A percentile compares a stretch with the other conserved stretches of the same genome.
Evolutionary conservation across 2,113 vertebrate genomes (phyloP).

Genomic region (Microtus ochrogaster): DNA sequence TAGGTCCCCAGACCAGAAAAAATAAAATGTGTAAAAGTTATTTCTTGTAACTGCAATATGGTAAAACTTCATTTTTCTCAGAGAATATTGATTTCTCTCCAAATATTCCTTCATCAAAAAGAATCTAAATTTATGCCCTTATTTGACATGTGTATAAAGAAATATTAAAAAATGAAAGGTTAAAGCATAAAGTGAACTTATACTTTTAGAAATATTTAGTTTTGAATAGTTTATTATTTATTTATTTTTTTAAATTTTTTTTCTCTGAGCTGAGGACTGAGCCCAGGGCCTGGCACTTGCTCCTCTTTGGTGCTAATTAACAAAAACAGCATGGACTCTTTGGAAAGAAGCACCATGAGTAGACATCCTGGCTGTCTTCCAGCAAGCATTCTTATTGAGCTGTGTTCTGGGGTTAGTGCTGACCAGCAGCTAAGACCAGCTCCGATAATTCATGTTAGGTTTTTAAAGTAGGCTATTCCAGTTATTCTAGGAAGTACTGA

Average conservation of each 20-base stretch:
- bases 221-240: conserved; percentile 63
- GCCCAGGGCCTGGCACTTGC: not conserved
- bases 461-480: not conserved
- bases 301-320: not conserved
- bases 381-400: not conserved
- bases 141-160: conserved; percentile 60
- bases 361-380: not conserved
- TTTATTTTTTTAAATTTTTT: not conserved
- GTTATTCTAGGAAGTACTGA: not conserved
- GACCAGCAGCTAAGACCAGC: not conserved
- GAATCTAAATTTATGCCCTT: conserved; percentile 75
- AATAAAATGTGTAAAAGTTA: not conserved
- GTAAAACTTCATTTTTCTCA: conserved; percentile 9
- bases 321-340: not conserved
- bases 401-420: not conserved
- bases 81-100: conserved; percentile 28
- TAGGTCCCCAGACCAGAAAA: not conserved
- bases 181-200: conserved; percentile 61
- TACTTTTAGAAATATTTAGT: conserved; percentile 65
- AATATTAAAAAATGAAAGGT: conserved; percentile 13
- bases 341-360: not conserved
- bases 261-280: not conserved
- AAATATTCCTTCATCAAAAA: conserved; percentile 76
- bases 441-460: not conserved
- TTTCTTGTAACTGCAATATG: not conserved